Evolutionary conservation across 2,888 invertebrate species (phyloP), one percentile per base, ranked within the genome.

Genomic region (Caenorhabditis sp.): DNA sequence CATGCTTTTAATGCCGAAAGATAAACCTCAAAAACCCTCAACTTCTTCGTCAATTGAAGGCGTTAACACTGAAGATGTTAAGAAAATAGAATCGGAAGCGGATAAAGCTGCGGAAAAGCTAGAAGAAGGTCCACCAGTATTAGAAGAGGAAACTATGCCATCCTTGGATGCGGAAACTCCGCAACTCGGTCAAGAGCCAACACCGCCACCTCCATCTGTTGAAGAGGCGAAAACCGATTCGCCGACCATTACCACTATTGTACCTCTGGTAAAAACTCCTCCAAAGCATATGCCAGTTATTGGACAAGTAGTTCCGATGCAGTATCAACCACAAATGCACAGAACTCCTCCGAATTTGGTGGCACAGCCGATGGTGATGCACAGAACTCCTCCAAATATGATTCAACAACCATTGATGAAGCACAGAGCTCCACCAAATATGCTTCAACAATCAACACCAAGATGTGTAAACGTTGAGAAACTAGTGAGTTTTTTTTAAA

Each of bases 61-160:
- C 3, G 17, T 17, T 43, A 26, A 21, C 7, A 53, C 2, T 21
- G 23, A 26, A 26, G 23, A 26, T 26, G 2, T 10, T 10, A n/a
- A 20, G 21, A 20, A 53, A 53, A 23, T 56, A 25, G 27, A 27
- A 26, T 26, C 10, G 1, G 7, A 1, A 14, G 14, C 26, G 5
- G 23, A 27, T 4, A 26, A 26, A 56, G 14, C 1, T 8, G 23
- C 17, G 3, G 17, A 20, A 26, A 17, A 26, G 2, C 5, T 1
- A n/a, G 27, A 56, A 14, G 57, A 58, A 36, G 57, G 36, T 20
- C 31, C 57, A 36, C 31, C 31, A 58, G 36, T 36, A 27, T 20
- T 31, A 2, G 57, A 58, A 36, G 36, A 58, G 25, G 56, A 56
- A 27, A 23, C 10, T 3, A 58, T 58, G 57, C 57, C 57, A 58